phyloP scores from a whole-genome alignment of 2,888 invertebrate genomes.

The Scelioninae gen. 2 region DNA sequence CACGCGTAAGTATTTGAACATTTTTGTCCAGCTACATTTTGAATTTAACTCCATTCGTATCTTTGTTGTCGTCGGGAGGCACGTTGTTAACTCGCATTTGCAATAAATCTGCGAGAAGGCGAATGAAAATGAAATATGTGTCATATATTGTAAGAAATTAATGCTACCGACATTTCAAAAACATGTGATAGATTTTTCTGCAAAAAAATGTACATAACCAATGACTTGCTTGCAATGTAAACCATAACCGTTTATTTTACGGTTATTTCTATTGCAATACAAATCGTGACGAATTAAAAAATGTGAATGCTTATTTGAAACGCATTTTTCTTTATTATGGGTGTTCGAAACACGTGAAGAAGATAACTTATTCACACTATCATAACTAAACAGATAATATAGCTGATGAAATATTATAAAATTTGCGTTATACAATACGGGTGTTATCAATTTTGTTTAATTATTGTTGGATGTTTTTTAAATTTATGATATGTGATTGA shows the following conservation, averaged over 20 bases:
- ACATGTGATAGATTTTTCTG: no score
- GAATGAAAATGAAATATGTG: background rate
- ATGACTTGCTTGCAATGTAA: no score
- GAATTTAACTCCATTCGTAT: conserved; percentile 26
- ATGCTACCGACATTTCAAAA: no score
- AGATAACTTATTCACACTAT: background rate
- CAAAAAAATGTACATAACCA: no score
- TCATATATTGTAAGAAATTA: no score
- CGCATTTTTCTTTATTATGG: background rate
- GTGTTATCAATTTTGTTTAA: background rate
- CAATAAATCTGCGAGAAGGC: background rate
- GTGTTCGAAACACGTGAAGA: background rate
- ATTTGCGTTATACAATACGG: background rate
- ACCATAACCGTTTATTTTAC: no score
- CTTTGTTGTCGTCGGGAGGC: conserved; percentile 18
- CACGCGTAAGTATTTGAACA: conserved; percentile 42
- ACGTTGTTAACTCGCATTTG: conserved; percentile 6
- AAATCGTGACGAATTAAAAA: no score
- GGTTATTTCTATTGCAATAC: no score
- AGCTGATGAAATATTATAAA: background rate
- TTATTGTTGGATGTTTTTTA: background rate
- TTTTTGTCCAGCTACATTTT: conserved; percentile 27
- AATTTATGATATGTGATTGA: background rate
- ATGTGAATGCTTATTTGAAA: no score
- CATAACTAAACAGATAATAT: background rate